A percentile compares a stretch with the other conserved stretches of the same genome.
These are phyloP conservation scores for Choloepus didactylus DNA, from an alignment of 2,797 vertebrate genomes.

Conservation along the genomic window DNA sequence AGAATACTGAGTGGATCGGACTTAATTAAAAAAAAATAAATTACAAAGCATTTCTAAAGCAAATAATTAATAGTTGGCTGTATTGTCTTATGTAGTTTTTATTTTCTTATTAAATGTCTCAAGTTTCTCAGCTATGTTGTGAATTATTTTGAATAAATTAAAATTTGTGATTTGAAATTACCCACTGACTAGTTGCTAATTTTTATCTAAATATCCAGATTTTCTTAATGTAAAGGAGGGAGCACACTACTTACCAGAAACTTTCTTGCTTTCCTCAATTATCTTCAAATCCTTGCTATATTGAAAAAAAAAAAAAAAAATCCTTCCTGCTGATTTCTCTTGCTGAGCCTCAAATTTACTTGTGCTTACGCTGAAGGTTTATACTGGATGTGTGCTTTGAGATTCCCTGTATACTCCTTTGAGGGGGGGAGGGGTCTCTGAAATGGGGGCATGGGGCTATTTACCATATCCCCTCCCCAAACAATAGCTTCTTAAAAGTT, in stretches of 20 bases:
- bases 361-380: background rate
- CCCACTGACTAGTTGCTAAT: background rate
- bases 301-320: background rate
- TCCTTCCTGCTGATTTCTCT: background rate
- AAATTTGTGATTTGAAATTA: background rate
- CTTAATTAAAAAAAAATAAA: slow-evolving; percentile 24
- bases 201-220: background rate
- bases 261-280: background rate
- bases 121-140: background rate
- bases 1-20: background rate
- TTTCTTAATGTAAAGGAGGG: slow-evolving; percentile 22
- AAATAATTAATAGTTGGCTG: slow-evolving; percentile 14
- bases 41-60: background rate
- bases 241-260: background rate
- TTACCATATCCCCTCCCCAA: too few species aligned
- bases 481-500: background rate
- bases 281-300: background rate
- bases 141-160: slow-evolving; percentile 49
- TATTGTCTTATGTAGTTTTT: slow-evolving; percentile 41
- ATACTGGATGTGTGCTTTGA: background rate
- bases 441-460: background rate
- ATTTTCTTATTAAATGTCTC: slow-evolving; percentile 29
- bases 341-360: background rate
- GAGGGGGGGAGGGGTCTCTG: background rate
- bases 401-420: background rate